Percentiles rank a stretch among this genome's conserved stretches.
Evolutionary conservation across 2,888 invertebrate species (phyloP).

Genomic region (Aleiodes alternator): DNA sequence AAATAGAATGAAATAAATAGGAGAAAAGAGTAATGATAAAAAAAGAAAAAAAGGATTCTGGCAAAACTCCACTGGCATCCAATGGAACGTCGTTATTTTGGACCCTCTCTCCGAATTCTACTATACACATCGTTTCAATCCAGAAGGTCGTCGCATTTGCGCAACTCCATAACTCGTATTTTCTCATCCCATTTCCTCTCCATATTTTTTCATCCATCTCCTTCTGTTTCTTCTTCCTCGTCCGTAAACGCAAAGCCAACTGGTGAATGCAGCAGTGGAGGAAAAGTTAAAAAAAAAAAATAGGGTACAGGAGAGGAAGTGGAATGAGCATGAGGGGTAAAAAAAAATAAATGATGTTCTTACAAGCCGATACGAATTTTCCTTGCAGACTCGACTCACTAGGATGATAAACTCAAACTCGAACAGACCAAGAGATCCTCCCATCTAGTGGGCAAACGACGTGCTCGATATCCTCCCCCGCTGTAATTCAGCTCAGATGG

Average conservation of each 20-base stretch:
- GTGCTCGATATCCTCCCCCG: slow-evolving; percentile 42
- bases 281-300: slow-evolving; percentile 3
- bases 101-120: not conserved
- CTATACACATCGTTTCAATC: slow-evolving; percentile 8
- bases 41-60: slow-evolving; percentile 10
- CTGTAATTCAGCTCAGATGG: slow-evolving; percentile 48
- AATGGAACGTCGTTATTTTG: slow-evolving; percentile 13
- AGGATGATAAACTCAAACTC: slow-evolving; percentile 34
- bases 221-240: slow-evolving; percentile 1
- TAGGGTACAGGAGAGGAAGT: not conserved
- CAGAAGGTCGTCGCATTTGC: slow-evolving; percentile 15
- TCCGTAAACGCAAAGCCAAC: not conserved
- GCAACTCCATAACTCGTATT: slow-evolving; percentile 24
- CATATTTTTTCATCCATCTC: not conserved
- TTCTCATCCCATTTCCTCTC: slow-evolving; percentile 3
- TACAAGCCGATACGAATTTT: slow-evolving; percentile 24
- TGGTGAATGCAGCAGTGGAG: slow-evolving; percentile 15
- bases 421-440: slow-evolving; percentile 33
- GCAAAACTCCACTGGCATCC: slow-evolving; percentile 23
- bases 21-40: not conserved
- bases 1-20: too few relatives aligned
- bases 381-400: slow-evolving; percentile 21
- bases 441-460: slow-evolving; percentile 30
- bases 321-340: not conserved
- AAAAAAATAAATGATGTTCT: slow-evolving; percentile 27